Base-by-base conservation (phyloP, 2,113 vertebrate species). In the Nerophis lumbriciformis region DNA sequence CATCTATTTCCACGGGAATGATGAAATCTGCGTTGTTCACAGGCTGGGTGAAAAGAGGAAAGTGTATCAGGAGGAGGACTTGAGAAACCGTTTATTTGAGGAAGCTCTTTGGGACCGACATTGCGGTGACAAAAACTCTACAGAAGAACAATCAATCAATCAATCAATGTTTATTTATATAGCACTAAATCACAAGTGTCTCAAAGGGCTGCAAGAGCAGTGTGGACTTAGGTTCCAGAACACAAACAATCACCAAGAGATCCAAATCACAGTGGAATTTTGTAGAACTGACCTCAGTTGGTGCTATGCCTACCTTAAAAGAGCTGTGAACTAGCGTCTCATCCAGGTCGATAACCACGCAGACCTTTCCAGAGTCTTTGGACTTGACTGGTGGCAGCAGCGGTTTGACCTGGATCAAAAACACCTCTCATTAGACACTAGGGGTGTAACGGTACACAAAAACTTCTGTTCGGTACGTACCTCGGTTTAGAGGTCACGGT, bases 1-100 rank as follows among this genome's bases (percentile, higher is more conserved):
- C 94, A 80, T 96, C 94, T 28, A 96, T 96, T 84, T 96, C 94
- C 84, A 96, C 94, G 6, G 94, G 94, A 89, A 96, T 95, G 90
- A 96, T 95, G 90, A 96, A 96, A 87, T 96, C 94, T 0, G 94
- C 94, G 8, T 96, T 95, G 90, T 92, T 95, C 83, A 96, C 93
- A 0, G 94, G 94, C 94, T 96, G 88, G n/a, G 12, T 10, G 61
- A n/a, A 51, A 0, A 38, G 66, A 11, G 64, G 12, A 64, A 47
- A 36, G 45, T 19, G n/a, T 1, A 1, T 39, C 16, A 56, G 15
- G 15, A 37, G 21, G 13, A 38, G 9, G 19, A 4, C 13, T 35
- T 48, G 11, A 37, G 7, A 48, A 37, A 16, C 48, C 28, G 1
- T 38, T 6, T 55, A 28, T 28, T 28, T 4, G 28, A 28, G 3